Evolutionary conservation across 2,113 vertebrate genomes (phyloP).

Genomic region (Camelus dromedarius): DNA sequence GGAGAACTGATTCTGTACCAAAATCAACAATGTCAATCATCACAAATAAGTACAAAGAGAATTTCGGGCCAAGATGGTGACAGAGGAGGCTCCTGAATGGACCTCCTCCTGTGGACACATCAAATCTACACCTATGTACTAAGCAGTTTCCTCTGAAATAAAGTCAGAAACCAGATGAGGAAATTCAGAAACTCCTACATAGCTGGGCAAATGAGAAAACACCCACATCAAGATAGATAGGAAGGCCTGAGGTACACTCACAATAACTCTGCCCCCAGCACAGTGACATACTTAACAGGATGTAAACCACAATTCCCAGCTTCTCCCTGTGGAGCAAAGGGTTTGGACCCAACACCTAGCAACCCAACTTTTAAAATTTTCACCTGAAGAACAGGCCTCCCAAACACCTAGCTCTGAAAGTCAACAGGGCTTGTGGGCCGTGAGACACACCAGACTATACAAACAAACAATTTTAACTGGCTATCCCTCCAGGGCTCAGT

Average conservation of each 20-base stretch:
- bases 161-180: background rate
- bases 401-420: background rate
- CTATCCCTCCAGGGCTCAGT: too few relatives aligned
- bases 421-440: too few relatives aligned
- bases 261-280: background rate
- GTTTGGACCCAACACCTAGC: background rate
- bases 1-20: background rate
- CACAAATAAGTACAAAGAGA: background rate
- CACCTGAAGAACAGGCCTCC: background rate
- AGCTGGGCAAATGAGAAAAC: too few relatives aligned
- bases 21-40: background rate
- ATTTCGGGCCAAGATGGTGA: too few relatives aligned
- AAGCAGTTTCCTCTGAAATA: background rate
- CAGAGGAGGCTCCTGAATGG: too few relatives aligned
- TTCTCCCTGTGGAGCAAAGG: background rate
- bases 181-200: too few relatives aligned
- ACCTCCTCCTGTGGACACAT: background rate
- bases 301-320: background rate
- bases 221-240: too few relatives aligned
- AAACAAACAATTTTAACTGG: too few relatives aligned
- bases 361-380: background rate
- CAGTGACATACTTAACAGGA: background rate
- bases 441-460: too few relatives aligned
- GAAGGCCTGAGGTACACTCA: background rate
- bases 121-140: background rate